phyloP scores from a whole-genome alignment of 2,797 vertebrate genomes.

The Phataginus tricuspis region DNA sequence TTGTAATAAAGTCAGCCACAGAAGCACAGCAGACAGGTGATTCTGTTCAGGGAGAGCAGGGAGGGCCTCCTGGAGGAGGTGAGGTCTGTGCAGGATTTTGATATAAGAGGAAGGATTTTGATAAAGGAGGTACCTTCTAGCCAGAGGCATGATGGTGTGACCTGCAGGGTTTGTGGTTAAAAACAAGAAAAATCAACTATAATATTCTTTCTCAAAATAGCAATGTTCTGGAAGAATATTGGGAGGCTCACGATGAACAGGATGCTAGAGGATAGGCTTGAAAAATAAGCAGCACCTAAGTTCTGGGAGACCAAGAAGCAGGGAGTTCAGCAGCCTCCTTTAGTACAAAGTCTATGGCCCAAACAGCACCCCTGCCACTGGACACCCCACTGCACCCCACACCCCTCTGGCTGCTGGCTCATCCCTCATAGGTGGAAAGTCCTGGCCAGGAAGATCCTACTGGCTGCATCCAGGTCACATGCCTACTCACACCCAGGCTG shows the following conservation, averaged over 20 bases:
- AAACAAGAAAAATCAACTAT: background rate
- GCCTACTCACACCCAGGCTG: background rate
- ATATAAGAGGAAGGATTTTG: background rate
- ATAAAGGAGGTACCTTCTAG: background rate
- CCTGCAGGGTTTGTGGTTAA: background rate
- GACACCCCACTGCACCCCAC: rapidly evolving
- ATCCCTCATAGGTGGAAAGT: background rate
- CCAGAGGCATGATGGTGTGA: background rate
- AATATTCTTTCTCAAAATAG: background rate
- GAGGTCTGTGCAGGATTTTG: background rate
- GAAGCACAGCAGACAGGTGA: background rate
- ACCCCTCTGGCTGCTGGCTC: background rate
- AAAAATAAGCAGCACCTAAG: background rate
- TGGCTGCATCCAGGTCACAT: background rate
- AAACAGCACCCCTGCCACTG: background rate
- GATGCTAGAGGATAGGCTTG: background rate
- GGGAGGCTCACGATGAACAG: background rate
- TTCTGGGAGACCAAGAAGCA: background rate
- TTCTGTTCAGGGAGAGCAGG: background rate
- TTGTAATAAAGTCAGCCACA: background rate
- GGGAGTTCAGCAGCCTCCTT: background rate
- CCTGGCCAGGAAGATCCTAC: background rate
- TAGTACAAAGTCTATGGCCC: background rate
- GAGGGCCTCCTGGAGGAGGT: background rate
- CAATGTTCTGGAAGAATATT: background rate